Conservation (phyloP, 2,888 invertebrate species). For the Lysandra bellargus region DNA sequence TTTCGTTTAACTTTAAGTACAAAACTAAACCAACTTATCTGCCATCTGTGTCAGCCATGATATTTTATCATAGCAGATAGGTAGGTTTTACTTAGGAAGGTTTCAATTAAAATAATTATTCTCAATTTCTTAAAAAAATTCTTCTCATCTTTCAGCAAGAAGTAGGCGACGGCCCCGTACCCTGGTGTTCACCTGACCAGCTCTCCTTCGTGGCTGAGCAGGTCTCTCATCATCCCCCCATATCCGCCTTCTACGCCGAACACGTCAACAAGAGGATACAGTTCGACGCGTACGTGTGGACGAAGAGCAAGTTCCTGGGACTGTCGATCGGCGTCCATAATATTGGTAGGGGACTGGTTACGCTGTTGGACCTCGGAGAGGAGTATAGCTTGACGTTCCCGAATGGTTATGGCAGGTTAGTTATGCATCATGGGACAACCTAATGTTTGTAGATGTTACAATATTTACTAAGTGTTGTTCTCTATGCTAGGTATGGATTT, state of each 20-base stretch:
- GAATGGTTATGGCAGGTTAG: slow-evolving; percentile 95
- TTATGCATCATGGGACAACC: not conserved
- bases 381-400: slow-evolving; percentile 98
- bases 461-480: too few relatives aligned
- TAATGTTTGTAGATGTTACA: too few relatives aligned
- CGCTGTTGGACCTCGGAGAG: slow-evolving; percentile 93
- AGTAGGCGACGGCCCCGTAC: slow-evolving; percentile 91
- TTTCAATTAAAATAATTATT: too few relatives aligned
- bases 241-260: slow-evolving; percentile 99
- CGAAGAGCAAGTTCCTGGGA: slow-evolving; percentile 99
- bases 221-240: slow-evolving; percentile 99
- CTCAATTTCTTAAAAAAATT: too few relatives aligned
- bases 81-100: too few relatives aligned
- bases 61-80: too few relatives aligned
- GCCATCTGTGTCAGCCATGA: too few relatives aligned
- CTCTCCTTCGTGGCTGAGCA: slow-evolving; percentile 98
- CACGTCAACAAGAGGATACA: slow-evolving; percentile 95
- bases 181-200: slow-evolving; percentile 93
- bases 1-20: too few relatives aligned
- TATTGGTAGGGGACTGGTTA: slow-evolving; percentile 96
- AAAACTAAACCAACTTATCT: too few relatives aligned
- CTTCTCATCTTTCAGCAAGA: slow-evolving; percentile 48
- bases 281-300: slow-evolving; percentile 98
- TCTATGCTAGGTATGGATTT: too few relatives aligned
- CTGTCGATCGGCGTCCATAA: slow-evolving; percentile 98